Conservation (phyloP, 2,113 vertebrate species). For the Jacana jacana region DNA sequence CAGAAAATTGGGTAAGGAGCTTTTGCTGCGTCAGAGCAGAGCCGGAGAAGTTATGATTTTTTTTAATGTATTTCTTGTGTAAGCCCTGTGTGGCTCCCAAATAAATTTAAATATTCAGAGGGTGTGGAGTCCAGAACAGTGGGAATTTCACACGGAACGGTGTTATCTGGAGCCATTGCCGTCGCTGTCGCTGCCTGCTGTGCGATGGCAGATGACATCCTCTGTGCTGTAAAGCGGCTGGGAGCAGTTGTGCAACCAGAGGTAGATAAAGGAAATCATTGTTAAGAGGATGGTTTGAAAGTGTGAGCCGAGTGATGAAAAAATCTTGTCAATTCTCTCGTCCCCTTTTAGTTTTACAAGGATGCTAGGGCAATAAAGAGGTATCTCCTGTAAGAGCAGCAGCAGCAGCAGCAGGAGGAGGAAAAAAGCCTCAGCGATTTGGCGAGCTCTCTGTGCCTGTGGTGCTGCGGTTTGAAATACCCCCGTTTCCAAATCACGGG, state of each 20-base stretch:
- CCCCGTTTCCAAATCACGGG: not conserved
- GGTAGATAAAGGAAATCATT: not conserved
- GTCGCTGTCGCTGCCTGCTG: not conserved
- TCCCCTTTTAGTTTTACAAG: not conserved
- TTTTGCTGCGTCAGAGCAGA: not conserved
- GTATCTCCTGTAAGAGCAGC: not conserved
- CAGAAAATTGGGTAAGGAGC: not conserved
- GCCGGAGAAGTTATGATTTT: not conserved
- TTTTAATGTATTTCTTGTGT: not conserved
- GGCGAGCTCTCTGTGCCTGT: not conserved
- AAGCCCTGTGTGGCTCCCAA: not conserved
- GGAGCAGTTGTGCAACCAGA: slow-evolving; percentile 3
- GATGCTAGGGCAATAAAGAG: not conserved
- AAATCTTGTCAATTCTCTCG: slow-evolving; percentile 3
- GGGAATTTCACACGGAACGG: not conserved
- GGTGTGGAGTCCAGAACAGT: not conserved
- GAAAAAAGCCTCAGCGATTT: not conserved
- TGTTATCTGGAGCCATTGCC: not conserved
- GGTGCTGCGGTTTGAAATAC: not conserved
- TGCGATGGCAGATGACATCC: not conserved
- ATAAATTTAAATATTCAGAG: not conserved
- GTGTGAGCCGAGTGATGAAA: not conserved
- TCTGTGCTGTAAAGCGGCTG: not conserved
- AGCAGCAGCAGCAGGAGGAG: not conserved
- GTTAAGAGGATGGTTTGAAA: not conserved